Percentiles rank a stretch among this genome's conserved stretches.
phyloP scores from a whole-genome alignment of 1,140 invertebrate species.

The Drosophila novamexicana region DNA sequence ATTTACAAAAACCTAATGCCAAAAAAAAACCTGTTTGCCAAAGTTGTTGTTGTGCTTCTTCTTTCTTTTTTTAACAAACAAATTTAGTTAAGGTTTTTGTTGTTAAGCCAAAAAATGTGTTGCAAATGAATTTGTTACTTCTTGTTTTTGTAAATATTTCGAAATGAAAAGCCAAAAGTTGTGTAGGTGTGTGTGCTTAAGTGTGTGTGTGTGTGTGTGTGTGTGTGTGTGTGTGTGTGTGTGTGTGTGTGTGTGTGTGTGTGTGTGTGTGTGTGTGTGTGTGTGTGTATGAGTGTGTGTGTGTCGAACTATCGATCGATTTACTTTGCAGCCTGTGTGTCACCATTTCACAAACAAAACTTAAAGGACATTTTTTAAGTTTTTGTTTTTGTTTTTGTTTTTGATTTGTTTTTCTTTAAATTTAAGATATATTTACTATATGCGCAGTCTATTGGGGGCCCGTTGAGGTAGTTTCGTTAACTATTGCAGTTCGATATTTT shows the following conservation, averaged over 20 bases:
- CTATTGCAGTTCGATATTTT: slow-evolving; percentile 79
- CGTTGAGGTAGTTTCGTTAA: slow-evolving; percentile 84
- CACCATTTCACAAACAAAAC: slow-evolving; percentile 74
- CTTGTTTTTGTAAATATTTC: slow-evolving; percentile 56
- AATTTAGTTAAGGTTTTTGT: slow-evolving; percentile 15
- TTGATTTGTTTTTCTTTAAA: slow-evolving; percentile 19
- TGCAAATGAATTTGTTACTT: slow-evolving; percentile 13
- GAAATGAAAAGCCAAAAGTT: slow-evolving; percentile 50
- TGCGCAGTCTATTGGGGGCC: slow-evolving; percentile 75
- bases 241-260: slow-evolving; percentile 25
- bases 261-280: slow-evolving; percentile 37
- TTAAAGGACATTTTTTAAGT: slow-evolving; percentile 35
- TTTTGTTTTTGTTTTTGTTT: slow-evolving; percentile 35
- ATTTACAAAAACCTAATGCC: slow-evolving; percentile 73
- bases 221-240: slow-evolving; percentile 26
- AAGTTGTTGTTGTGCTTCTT: slow-evolving; percentile 28
- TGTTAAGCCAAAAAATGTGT: slow-evolving; percentile 26
- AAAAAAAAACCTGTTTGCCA: slow-evolving; percentile 35
- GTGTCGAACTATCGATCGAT: background rate
- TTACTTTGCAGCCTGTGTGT: slow-evolving; percentile 30
- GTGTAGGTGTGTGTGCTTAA: slow-evolving; percentile 30
- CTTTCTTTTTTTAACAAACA: slow-evolving; percentile 17
- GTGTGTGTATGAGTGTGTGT: too few relatives aligned
- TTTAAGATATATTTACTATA: slow-evolving; percentile 35
- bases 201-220: slow-evolving; percentile 28